These are phyloP conservation scores for Sebastes umbrosus DNA, from an alignment of 2,797 vertebrate genomes.

Conservation along the genomic window DNA sequence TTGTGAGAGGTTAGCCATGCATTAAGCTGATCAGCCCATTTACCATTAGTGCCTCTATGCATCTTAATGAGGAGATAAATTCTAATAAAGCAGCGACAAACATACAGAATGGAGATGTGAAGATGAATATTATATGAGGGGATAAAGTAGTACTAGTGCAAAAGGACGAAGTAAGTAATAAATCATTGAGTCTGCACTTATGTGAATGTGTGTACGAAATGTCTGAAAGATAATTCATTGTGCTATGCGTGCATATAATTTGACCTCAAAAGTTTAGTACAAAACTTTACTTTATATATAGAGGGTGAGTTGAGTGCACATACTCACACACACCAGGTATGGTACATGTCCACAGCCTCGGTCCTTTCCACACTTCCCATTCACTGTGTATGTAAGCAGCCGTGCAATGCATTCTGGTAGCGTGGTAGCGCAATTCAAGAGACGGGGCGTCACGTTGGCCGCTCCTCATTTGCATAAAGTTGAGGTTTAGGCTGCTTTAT, in stretches of 20 bases:
- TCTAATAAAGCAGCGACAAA: slow-evolving; percentile 23
- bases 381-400: no score
- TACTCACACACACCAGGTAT: not conserved
- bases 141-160: not conserved
- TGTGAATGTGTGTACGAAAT: not conserved
- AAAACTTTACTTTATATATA: not conserved
- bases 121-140: not conserved
- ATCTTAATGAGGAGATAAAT: slow-evolving; percentile 28
- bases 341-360: no score
- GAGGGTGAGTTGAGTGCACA: not conserved
- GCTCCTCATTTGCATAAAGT: no score
- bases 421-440: no score
- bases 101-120: slow-evolving; percentile 14
- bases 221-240: not conserved
- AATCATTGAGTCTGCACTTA: not conserved
- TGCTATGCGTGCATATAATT: not conserved
- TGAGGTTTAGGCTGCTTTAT: no score
- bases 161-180: not conserved
- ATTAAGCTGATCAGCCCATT: slow-evolving; percentile 64
- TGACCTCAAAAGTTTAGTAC: not conserved
- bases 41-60: slow-evolving; percentile 69
- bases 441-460: no score
- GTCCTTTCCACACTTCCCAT: no score
- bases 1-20: slow-evolving; percentile 30
- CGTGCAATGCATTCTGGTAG: no score